Conservation (phyloP, 2,797 vertebrate genomes). For the Takifugu rubripes region DNA sequence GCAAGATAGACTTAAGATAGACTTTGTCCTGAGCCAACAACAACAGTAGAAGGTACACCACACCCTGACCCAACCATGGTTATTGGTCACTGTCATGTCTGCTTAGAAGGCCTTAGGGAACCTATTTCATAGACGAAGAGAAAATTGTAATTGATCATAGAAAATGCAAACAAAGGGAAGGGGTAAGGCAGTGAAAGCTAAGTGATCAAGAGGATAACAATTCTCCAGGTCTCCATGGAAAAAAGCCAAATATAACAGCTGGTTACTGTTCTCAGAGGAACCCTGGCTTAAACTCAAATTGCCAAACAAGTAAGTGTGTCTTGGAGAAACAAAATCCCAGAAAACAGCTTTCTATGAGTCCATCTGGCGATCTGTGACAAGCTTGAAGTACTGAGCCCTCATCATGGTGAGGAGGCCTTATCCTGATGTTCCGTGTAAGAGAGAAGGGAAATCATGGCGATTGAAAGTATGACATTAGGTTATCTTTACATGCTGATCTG, state of each 20-base stretch:
- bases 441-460: slow-evolving; percentile 54
- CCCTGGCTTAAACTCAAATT: slow-evolving; percentile 67
- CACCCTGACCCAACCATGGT: too few relatives aligned
- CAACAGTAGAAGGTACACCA: too few relatives aligned
- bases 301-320: slow-evolving; percentile 70
- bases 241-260: slow-evolving; percentile 73
- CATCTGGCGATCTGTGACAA: slow-evolving; percentile 76
- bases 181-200: slow-evolving; percentile 45
- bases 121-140: too few relatives aligned
- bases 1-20: not conserved
- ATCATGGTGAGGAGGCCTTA: slow-evolving; percentile 54
- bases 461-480: slow-evolving; percentile 23
- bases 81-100: too few relatives aligned
- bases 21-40: not conserved
- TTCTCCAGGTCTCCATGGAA: slow-evolving; percentile 61
- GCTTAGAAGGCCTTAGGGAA: too few relatives aligned
- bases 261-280: slow-evolving; percentile 72
- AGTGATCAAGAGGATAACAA: slow-evolving; percentile 59
- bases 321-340: slow-evolving; percentile 35
- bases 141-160: too few relatives aligned
- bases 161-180: slow-evolving; percentile 16
- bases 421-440: slow-evolving; percentile 60
- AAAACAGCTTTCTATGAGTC: slow-evolving; percentile 48
- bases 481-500: slow-evolving; percentile 25
- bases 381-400: slow-evolving; percentile 64